A percentile compares a stretch with the other conserved stretches of the same genome.
Conservation (phyloP, 2,888 invertebrate genomes). For the Griposia aprilina region DNA sequence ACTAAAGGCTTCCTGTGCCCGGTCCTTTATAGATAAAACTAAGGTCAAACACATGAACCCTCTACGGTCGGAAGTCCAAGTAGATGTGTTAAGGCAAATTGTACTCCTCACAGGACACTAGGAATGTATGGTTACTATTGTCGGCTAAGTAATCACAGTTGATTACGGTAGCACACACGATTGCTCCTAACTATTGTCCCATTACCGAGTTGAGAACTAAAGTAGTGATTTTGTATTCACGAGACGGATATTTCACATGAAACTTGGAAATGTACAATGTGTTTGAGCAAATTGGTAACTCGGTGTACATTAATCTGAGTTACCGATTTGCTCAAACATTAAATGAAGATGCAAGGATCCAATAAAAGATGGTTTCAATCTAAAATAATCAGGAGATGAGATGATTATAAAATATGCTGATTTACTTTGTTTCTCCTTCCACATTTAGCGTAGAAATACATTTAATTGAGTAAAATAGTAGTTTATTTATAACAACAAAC, state of each 20-base stretch:
- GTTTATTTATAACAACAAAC: conserved; percentile 27
- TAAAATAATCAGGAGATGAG: neutral
- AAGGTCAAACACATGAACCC: conserved; percentile 23
- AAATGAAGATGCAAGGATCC: neutral
- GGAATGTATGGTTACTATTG: conserved; percentile 22
- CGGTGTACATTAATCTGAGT: too few relatives aligned
- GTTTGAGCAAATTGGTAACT: neutral
- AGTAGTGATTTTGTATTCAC: conserved; percentile 23
- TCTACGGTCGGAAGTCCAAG: conserved; percentile 22
- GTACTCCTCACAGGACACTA: neutral
- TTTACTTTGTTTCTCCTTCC: neutral
- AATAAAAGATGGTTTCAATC: neutral
- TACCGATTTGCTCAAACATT: neutral
- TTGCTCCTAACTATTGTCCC: conserved; percentile 32
- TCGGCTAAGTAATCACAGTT: conserved; percentile 36
- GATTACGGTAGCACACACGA: conserved; percentile 35
- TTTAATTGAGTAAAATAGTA: conserved; percentile 1
- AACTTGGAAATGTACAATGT: neutral
- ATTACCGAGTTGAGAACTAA: neutral
- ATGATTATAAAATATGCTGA: neutral
- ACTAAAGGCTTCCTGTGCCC: conserved; percentile 9
- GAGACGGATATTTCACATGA: conserved; percentile 17
- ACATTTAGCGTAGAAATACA: conserved; percentile 14
- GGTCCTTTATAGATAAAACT: conserved; percentile 20
- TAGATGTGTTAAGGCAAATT: conserved; percentile 32